Percentiles rank a stretch among this genome's conserved stretches.
Evolutionary conservation across 1,140 invertebrate genomes (phyloP).

Genomic region (Akabosia matsudoensis): DNA sequence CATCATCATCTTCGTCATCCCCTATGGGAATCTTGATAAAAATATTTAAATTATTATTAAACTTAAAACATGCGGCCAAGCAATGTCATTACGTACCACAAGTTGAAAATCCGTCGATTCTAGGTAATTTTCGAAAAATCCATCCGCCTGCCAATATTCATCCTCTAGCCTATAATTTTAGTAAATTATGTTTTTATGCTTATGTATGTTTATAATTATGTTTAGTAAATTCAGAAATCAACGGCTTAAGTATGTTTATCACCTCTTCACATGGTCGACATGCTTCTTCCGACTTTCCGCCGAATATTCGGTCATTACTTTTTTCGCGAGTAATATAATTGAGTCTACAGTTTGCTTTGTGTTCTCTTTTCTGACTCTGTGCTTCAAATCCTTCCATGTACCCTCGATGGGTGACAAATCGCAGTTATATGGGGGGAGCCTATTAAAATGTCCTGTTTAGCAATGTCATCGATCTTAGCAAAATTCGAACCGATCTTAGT

Average conservation of each 20-base stretch:
- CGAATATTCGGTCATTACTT: neutral
- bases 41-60: neutral
- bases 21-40: neutral
- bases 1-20: neutral
- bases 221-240: neutral
- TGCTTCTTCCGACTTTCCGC: neutral
- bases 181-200: too few species aligned
- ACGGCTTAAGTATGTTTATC: neutral
- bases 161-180: too few species aligned
- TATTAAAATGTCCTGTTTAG: neutral
- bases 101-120: too few species aligned
- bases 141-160: too few species aligned
- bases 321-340: neutral
- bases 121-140: too few species aligned
- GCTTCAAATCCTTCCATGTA: neutral
- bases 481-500: neutral
- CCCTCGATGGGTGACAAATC: neutral
- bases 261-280: neutral
- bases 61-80: neutral
- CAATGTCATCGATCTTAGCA: neutral
- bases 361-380: neutral
- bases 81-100: neutral
- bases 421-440: neutral
- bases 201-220: too few species aligned
- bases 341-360: neutral